Evolutionary conservation across 2,797 vertebrate genomes (phyloP), one percentile per base, ranked within the genome.

Genomic region (Enoplosus armatus): DNA sequence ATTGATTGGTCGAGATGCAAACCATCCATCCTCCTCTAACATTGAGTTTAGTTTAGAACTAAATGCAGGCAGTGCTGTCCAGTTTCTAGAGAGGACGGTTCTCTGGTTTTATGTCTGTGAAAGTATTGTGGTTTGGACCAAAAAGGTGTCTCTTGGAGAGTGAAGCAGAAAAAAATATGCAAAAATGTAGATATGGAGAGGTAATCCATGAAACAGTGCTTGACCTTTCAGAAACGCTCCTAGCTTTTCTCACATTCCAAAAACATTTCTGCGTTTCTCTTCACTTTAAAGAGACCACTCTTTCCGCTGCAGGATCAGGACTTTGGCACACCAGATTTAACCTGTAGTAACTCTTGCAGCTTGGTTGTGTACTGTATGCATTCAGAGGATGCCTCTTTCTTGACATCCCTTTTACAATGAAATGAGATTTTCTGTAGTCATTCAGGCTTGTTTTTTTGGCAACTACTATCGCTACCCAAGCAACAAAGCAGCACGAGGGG

Each of bases 401-500:
- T 72, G 68, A 79, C 82, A 66, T 54, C 50, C 22, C 27, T 64
- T 43, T 75, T 43, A 76, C 75, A 77, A 75, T 80, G 37, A 77
- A 83, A 82, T 67, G 31, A 51, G 43, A 66, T 75, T 86, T 77
- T 58, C 63, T 18, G 0, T 53, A 22, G 43, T 77, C 41, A 50
- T 39, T 60, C 68, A 45, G 66, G 48, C 72, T 85, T 73, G 79
- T 82, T 83, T 79, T 50, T 85, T 84, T 90, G 80, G 75, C 75
- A 87, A 76, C 75, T 58, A 53, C 59, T 73, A 48, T 70, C 33
- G 31, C 83, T 79, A 78, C 79, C 75, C 50, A 7, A 50, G 76
- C 72, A 79, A 86, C 88, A 89, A 85, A 85, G 83, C 85, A 79
- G 80, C 86, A 60, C 4, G 8, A 71, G 75, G 84, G 53, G 63